These are phyloP conservation scores for Lepetodrilus schrolli DNA, from an alignment of 2,888 invertebrate species.

Conservation along the genomic window DNA sequence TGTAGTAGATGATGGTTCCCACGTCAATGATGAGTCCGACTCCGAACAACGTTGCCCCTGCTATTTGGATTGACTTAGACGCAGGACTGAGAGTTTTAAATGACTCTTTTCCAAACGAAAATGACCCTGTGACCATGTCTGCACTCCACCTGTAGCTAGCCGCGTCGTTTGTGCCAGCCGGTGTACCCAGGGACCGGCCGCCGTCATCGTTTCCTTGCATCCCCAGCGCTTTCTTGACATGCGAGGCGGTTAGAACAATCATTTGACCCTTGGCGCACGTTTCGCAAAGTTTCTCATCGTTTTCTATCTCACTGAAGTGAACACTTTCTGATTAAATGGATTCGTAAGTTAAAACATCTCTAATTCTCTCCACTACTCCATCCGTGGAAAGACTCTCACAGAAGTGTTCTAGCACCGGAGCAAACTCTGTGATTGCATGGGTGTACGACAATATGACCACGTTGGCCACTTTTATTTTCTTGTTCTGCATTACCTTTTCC, in stretches of 20 bases:
- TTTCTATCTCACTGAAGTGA: not conserved
- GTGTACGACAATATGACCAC: not conserved
- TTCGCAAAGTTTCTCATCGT: not conserved
- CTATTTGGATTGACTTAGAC: not conserved
- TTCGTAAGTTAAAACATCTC: not conserved
- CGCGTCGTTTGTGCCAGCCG: not conserved
- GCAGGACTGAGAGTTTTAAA: not conserved
- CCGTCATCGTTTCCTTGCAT: not conserved
- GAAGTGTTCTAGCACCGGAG: not conserved
- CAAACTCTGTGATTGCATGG: not conserved
- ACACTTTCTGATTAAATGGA: not conserved
- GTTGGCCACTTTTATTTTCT: not conserved
- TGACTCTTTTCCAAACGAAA: not conserved
- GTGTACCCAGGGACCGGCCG: too few species aligned
- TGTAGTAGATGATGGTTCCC: not conserved
- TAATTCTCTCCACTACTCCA: not conserved
- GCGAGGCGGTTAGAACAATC: not conserved
- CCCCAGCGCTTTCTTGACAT: not conserved
- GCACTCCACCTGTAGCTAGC: too few species aligned
- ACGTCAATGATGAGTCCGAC: not conserved
- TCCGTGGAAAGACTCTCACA: not conserved
- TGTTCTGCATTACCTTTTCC: not conserved
- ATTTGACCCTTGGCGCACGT: slow-evolving; percentile 7
- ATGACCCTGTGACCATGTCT: not conserved
- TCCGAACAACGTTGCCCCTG: not conserved